These are phyloP conservation scores for Mergus octosetaceus DNA, from an alignment of 2,797 vertebrate genomes.

Conservation along the genomic window DNA sequence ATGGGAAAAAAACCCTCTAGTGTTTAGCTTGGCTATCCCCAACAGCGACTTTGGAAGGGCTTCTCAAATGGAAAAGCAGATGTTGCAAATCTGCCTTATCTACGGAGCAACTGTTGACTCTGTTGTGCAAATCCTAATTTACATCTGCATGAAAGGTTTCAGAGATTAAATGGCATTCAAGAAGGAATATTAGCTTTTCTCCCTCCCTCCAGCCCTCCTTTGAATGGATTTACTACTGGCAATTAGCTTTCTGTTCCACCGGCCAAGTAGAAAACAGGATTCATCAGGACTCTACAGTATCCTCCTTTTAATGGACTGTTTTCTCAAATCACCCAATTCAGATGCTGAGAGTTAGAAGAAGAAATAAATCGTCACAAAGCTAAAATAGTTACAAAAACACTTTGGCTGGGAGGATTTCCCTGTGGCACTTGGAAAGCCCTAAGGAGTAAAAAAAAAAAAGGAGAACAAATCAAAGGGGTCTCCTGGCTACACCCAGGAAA, in stretches of 20 bases:
- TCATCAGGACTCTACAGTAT: conserved; percentile 65
- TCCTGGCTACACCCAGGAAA: conserved; percentile 4
- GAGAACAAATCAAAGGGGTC: neutral
- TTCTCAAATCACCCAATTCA: conserved; percentile 56
- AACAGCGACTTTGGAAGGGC: conserved; percentile 17
- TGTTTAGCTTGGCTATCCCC: conserved; percentile 54
- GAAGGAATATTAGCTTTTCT: conserved; percentile 72
- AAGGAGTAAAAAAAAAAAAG: neutral
- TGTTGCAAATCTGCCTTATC: conserved; percentile 73
- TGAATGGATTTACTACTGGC: conserved; percentile 70
- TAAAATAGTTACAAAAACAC: conserved; percentile 51
- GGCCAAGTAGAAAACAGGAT: conserved; percentile 75
- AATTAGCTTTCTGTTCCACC: conserved; percentile 75
- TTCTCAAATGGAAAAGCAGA: conserved; percentile 69
- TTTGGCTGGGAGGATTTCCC: conserved; percentile 12
- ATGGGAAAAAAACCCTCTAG: neutral
- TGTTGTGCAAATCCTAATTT: conserved; percentile 72
- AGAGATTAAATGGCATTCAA: conserved; percentile 71
- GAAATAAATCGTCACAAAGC: conserved; percentile 45
- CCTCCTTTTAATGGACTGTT: conserved; percentile 67
- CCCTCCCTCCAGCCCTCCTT: conserved; percentile 61
- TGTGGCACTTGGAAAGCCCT: conserved; percentile 14
- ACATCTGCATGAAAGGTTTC: conserved; percentile 70
- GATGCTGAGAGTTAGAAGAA: conserved; percentile 23
- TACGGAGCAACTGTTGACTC: conserved; percentile 62